Conservation (phyloP, 2,113 vertebrate genomes). For the Anseranas semipalmata region DNA sequence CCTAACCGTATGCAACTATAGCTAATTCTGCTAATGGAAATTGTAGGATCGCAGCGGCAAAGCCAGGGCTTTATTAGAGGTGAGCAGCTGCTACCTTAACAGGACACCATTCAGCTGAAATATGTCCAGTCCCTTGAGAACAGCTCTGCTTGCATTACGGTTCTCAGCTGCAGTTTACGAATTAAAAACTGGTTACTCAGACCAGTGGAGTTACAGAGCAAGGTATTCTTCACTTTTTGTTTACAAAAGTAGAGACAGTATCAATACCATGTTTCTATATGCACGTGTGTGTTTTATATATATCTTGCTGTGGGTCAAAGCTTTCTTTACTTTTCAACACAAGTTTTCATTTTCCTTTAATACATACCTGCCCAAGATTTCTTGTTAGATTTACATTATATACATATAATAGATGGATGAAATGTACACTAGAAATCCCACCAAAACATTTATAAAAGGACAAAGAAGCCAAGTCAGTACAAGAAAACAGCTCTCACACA, state of each 20-base stretch:
- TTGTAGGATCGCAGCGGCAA: not conserved
- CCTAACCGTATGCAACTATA: not conserved
- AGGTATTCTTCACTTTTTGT: not conserved
- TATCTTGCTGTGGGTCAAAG: constrained; percentile 40
- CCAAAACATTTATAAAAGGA: constrained; percentile 70
- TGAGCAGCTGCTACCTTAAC: not conserved
- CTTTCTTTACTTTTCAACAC: constrained; percentile 18
- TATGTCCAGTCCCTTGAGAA: not conserved
- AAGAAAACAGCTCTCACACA: constrained; percentile 54
- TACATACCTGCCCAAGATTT: constrained; percentile 24
- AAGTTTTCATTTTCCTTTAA: constrained; percentile 47
- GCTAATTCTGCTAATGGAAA: not conserved
- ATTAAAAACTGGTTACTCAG: not conserved
- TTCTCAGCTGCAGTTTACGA: not conserved
- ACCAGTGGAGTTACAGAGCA: not conserved
- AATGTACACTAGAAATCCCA: constrained; percentile 53
- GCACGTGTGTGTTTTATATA: not conserved
- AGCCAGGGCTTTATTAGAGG: not conserved
- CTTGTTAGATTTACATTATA: constrained; percentile 68
- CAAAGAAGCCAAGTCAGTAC: constrained; percentile 44
- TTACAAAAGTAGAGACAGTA: not conserved
- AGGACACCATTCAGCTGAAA: not conserved
- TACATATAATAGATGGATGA: constrained; percentile 71
- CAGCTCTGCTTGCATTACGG: not conserved
- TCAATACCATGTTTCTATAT: not conserved